A percentile compares a stretch with the other conserved stretches of the same genome.
These are phyloP conservation scores for Alviniconcha strummeri DNA, from an alignment of 2,888 invertebrate genomes.

Conservation along the genomic window DNA sequence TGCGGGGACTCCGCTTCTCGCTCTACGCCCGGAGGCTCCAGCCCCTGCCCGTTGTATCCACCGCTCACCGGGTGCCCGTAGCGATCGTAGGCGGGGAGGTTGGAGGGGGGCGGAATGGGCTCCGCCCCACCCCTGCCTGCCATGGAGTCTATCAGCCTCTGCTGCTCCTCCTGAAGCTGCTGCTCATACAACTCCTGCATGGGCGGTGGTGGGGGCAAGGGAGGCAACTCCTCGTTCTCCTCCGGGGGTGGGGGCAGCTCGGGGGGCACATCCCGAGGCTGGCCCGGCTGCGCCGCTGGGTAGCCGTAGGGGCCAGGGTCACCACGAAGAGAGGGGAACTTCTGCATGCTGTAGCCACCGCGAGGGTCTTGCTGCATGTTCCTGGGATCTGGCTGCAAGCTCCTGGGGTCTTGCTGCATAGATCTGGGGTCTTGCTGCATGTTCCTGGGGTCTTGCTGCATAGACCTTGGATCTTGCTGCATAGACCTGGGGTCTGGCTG, in stretches of 20 bases:
- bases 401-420: conserved; percentile 18
- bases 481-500: not conserved
- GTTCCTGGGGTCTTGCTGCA: conserved; percentile 13
- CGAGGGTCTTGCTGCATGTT: conserved; percentile 20
- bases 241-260: conserved; percentile 72
- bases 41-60: conserved; percentile 22
- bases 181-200: conserved; percentile 76
- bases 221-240: conserved; percentile 62
- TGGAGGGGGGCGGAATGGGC: not conserved
- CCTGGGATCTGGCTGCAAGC: conserved; percentile 2
- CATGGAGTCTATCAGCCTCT: conserved; percentile 51
- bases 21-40: conserved; percentile 65
- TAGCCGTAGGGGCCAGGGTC: conserved; percentile 73
- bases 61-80: conserved; percentile 3
- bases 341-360: conserved; percentile 33
- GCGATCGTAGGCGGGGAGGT: conserved; percentile 9
- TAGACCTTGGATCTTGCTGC: not conserved
- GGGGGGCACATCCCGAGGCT: conserved; percentile 74
- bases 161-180: conserved; percentile 74
- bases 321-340: conserved; percentile 65
- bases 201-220: conserved; percentile 75
- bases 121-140: not conserved
- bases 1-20: conserved; percentile 56
- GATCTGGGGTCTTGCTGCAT: not conserved
- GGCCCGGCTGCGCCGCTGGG: conserved; percentile 27